Base-by-base conservation (phyloP, 1,140 invertebrate genomes). In the Drosophila busckii region DNA sequence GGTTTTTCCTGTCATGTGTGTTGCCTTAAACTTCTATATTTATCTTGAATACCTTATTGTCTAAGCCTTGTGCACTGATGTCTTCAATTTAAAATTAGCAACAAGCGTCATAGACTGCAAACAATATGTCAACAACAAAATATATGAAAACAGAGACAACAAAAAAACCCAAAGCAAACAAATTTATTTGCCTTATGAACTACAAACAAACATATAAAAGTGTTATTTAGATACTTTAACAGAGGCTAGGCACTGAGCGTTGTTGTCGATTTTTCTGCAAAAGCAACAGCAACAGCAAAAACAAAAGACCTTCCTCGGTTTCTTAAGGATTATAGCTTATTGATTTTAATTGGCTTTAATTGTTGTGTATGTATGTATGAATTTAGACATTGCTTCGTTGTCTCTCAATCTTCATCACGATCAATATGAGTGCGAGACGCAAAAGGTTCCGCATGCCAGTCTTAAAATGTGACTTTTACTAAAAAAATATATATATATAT, bases 341-440 rank as follows among this genome's bases (percentile, higher is more conserved):
- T 82, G 75, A 75, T 73, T 82, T 82, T 54, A 82, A 82, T 82
- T 82, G 75, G 40, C 48, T 23, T 71, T 71, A 82, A 82, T 80
- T 80, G 61, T 44, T 75, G n/a, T 20, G 31, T 25, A 12, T 50
- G 15, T 12, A 17, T 35, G n/a, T 3, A 1, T 4, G 8, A 35
- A 35, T 9, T 6, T 15, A 13, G 3, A 12, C 20, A 17, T 22
- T 40, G 26, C 22, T 6, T 22, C 16, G 5, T 23, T 32, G 31
- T 23, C n/a, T 3, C 17, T 32, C 49, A 54, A 53, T 53, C 40
- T 25, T 38, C 32, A 46, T 54, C 56, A 60, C 56, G 56, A 54
- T 45, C 56, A 60, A 60, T 20, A 19, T 10, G 40, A 45, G 45
- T 60, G 56, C 40, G 16, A 7, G 9, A 29, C 12, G 35, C 19